These are phyloP conservation scores for Euleptes europaea DNA, from an alignment of 2,113 vertebrate genomes.

Conservation along the genomic window DNA sequence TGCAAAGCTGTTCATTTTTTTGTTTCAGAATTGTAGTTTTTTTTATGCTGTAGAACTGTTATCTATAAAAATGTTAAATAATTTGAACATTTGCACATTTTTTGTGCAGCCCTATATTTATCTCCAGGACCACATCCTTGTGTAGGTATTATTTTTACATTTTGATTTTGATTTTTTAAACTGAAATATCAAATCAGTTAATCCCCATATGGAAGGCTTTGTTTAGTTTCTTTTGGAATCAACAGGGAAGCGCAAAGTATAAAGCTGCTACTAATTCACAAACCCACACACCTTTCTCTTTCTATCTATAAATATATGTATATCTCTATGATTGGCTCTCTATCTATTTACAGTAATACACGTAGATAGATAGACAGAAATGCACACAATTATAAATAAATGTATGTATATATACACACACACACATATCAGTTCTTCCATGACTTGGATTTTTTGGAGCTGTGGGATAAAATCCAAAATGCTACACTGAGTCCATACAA, in stretches of 20 bases:
- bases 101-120: constrained; percentile 80
- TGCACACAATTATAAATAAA: constrained; percentile 40
- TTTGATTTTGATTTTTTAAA: constrained; percentile 72
- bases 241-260: constrained; percentile 99
- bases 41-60: constrained; percentile 92
- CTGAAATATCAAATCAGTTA: constrained; percentile 77
- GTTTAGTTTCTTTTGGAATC: constrained; percentile 86
- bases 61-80: constrained; percentile 81
- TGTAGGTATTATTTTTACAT: constrained; percentile 71
- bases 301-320: constrained; percentile 70
- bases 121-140: constrained; percentile 78
- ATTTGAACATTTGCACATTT: constrained; percentile 82
- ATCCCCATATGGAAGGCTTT: constrained; percentile 78
- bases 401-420: not conserved
- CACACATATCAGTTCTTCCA: constrained; percentile 81
- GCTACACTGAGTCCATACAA: constrained; percentile 45
- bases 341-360: constrained; percentile 45
- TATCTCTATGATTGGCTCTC: constrained; percentile 55
- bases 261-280: constrained; percentile 95
- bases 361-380: constrained; percentile 48
- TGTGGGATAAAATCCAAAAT: constrained; percentile 67
- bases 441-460: constrained; percentile 70
- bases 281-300: constrained; percentile 64
- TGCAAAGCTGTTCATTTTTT: constrained; percentile 83
- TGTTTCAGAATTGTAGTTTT: constrained; percentile 78